Evolutionary conservation across 1,140 invertebrate species (phyloP), one percentile per base, ranked within the genome.

Genomic region (Drosophila seguyi): DNA sequence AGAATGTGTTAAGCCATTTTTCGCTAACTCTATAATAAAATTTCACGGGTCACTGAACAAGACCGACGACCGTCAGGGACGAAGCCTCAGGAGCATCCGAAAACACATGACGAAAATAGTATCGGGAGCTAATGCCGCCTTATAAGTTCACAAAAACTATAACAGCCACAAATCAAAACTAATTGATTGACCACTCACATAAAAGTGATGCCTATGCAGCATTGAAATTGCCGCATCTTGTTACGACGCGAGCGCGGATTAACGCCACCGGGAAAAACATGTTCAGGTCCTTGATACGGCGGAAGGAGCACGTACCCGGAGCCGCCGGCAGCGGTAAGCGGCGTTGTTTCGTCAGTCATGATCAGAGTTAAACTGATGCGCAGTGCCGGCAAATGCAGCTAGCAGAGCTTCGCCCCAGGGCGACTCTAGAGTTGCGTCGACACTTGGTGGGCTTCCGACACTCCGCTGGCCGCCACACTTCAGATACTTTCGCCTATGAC

Each of bases 201-300:
- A 47, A 96, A 90, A 3, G 93, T 93, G 1, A 94, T 93, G 69
- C 95, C 96, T 3, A 96, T 91, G 68, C 95, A 96, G 79, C 95
- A 96, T 81, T 96, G 96, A 62, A 96, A 95, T 81, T 95, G 94
- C 14, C 94, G 93, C 25, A 96, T 92, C 47, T 94, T 94, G 20
- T 93, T 94, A 80, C 94, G 94, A 75, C 95, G 94, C 41, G 92
- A 93, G 38, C 95, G 93, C 4, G 94, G 90, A 2, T 95, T 82
- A 67, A 94, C 94, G 13, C 94, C 94, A 22, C 94, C 93, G 50
- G 95, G 94, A 81, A 96, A 96, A 7, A 95, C 93, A 79, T 96
- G 96, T 7, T 94, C 93, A 1, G 95, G 94, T 41, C 93, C 94
- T 55, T 77, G 56, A 50, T 80, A 86, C 0, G 81, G 76, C 29